Conservation (phyloP, 1,140 invertebrate species). For the Solenopsis invicta region DNA sequence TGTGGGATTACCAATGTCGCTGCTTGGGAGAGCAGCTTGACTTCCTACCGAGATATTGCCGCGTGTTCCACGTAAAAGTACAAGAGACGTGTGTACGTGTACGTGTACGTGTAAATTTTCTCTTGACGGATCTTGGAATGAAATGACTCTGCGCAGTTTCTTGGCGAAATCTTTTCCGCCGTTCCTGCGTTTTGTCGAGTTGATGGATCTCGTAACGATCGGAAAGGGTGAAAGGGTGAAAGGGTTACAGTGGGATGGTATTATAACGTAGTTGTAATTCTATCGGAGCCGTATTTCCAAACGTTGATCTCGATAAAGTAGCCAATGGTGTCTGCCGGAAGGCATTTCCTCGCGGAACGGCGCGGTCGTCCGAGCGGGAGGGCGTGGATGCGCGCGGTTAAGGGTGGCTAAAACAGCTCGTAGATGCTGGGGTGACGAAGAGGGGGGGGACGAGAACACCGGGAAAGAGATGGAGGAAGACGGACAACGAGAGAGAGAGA, state of each 20-base stretch:
- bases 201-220: slow-evolving; percentile 1
- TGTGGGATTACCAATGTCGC: slow-evolving; percentile 30
- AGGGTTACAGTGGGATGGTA: neutral
- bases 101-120: neutral
- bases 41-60: neutral
- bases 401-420: slow-evolving; percentile 60
- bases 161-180: neutral
- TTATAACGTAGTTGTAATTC: slow-evolving; percentile 44
- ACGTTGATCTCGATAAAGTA: slow-evolving; percentile 45
- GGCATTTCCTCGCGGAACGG: neutral
- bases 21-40: slow-evolving; percentile 1
- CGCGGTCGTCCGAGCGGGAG: slow-evolving; percentile 10
- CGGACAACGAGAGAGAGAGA: neutral
- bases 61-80: slow-evolving; percentile 13
- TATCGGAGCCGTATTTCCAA: slow-evolving; percentile 33
- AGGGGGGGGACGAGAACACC: neutral
- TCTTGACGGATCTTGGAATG: neutral
- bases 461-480: slow-evolving; percentile 15
- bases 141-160: neutral
- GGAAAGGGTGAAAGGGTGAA: neutral
- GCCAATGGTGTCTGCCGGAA: slow-evolving; percentile 45
- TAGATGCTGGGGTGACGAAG: slow-evolving; percentile 18
- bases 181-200: neutral
- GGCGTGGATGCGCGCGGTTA: slow-evolving; percentile 55
- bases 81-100: neutral